Base-by-base conservation (phyloP, 2,113 vertebrate species). In the Carassius gibelio region DNA sequence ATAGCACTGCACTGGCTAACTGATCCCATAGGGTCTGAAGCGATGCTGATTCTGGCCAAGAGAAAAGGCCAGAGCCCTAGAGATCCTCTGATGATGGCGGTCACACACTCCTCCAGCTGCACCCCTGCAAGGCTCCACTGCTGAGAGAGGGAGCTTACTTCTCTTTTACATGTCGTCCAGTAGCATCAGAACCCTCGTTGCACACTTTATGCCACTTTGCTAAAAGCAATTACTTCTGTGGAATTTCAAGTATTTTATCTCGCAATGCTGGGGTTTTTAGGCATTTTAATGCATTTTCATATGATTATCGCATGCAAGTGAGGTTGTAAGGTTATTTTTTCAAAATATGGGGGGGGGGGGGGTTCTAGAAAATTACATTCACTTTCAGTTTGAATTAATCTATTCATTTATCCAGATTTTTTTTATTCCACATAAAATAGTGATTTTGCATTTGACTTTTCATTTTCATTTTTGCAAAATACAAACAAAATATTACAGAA, bases 1-100 rank as follows among this genome's bases (percentile, higher is more conserved):
- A 89, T 89, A 62, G 84, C 61, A 55, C 76, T 74, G 81, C 48
- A 57, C 84, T 78, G 42, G 82, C 55, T 84, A 88, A 88, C 85
- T 89, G 78, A 62, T 88, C 86, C 86, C 77, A 42, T 36, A 79
- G 81, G 84, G 50, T 64, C 45, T 8, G 34, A 71, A 84, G 61
- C 48, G 86, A 68, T 75, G 55, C 82, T 82, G 76, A 88, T 75
- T 64, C 78, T 61, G 48, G 68, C 59, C 50, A 45, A 85, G 79
- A 68, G 57, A 57, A 83, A 85, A 75, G 79, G 80, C 75, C 72
- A 59, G 45, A 72, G 78, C 69, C 61, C 52, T 57, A 69, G 72
- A 88, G 85, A 84, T 82, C 52, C 45, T 72, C 23, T 62, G 50
- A 10, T 34, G 75, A 86, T 45, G 55, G 21, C n/a, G 4, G 71